Percentiles rank a stretch among this genome's conserved stretches.
Conservation (phyloP, 2,888 invertebrate genomes). For the Cephus spinipes region DNA sequence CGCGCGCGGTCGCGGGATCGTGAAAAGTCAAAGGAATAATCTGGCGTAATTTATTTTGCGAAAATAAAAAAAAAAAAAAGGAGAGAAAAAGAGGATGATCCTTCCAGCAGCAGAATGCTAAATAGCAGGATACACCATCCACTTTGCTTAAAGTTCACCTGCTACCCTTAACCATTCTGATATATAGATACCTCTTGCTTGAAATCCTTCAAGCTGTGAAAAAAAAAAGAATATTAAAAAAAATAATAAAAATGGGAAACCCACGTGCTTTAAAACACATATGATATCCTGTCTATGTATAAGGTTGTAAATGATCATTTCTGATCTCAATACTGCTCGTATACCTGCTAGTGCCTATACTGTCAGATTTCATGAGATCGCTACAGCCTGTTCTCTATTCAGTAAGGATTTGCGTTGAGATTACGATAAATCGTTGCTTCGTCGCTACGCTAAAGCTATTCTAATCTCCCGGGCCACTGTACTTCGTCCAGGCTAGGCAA, state of each 20-base stretch:
- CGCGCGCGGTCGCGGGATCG: neutral
- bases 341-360: neutral
- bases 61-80: neutral
- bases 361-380: neutral
- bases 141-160: neutral
- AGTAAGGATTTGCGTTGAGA: neutral
- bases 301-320: neutral
- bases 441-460: neutral
- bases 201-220: neutral
- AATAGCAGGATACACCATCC: neutral
- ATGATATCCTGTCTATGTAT: neutral
- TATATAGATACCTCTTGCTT: neutral
- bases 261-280: neutral
- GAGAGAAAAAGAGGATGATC: neutral
- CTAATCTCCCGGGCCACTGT: neutral
- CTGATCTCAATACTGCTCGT: neutral
- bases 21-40: conserved; percentile 3
- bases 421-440: neutral
- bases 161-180: neutral
- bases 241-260: neutral
- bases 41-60: neutral
- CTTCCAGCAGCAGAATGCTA: neutral
- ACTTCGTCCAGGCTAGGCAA: neutral
- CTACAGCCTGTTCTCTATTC: neutral
- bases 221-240: neutral